A percentile compares a stretch with the other conserved stretches of the same genome.
Evolutionary conservation across 2,888 invertebrate species (phyloP).

Genomic region (Lucinisca nassula): DNA sequence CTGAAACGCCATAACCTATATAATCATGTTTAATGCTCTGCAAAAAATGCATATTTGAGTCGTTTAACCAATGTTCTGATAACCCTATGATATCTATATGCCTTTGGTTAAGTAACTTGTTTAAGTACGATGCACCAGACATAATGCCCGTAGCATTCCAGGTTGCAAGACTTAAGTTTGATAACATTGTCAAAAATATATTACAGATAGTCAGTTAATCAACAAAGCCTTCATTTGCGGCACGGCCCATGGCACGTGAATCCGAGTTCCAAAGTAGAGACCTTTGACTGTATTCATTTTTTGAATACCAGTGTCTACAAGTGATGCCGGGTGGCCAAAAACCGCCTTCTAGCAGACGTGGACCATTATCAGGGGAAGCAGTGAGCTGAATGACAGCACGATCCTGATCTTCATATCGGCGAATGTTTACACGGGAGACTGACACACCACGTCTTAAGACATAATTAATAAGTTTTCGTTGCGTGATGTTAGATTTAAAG

Average conservation of each 20-base stretch:
- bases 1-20: neutral
- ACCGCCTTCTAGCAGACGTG: neutral
- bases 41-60: no score
- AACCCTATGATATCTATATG: no score
- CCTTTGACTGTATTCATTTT: neutral
- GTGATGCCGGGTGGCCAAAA: neutral
- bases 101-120: no score
- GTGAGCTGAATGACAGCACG: neutral
- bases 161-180: no score
- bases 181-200: neutral
- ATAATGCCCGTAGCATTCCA: no score
- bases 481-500: neutral
- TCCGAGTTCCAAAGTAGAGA: no score
- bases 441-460: neutral
- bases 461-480: neutral
- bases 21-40: no score
- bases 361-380: neutral
- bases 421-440: neutral
- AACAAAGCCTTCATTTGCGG: no score
- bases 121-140: no score
- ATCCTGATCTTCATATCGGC: neutral
- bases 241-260: no score
- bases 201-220: no score
- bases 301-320: neutral
- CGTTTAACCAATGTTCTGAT: no score